phyloP scores from a whole-genome alignment of 2,797 vertebrate genomes.

The Lithobates pipiens region DNA sequence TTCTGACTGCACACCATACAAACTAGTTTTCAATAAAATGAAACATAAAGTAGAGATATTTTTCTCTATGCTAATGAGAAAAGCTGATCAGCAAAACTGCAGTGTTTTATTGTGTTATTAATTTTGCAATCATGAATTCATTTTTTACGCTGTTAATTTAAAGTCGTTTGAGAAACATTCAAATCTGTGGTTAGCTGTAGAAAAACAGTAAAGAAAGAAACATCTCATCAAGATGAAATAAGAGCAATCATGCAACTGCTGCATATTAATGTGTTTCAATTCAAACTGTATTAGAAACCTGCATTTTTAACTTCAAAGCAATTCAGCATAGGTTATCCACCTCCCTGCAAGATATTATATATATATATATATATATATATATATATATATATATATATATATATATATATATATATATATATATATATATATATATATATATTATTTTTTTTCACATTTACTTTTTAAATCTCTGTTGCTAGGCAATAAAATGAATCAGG shows the following conservation, averaged over 20 bases:
- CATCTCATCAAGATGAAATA: constrained; percentile 53
- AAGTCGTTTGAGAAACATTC: constrained; percentile 49
- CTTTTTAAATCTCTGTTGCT: constrained; percentile 34
- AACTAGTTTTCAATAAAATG: constrained; percentile 31
- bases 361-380: no score
- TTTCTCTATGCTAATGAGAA: constrained; percentile 41
- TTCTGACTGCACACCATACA: constrained; percentile 33
- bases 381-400: neutral
- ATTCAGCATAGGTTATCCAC: neutral
- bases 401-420: no score
- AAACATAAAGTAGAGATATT: constrained; percentile 48
- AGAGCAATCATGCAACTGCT: constrained; percentile 64
- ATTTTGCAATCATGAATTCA: constrained; percentile 49
- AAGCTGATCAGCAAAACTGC: constrained; percentile 35
- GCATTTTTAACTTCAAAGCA: neutral
- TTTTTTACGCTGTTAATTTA: constrained; percentile 54
- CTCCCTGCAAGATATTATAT: neutral
- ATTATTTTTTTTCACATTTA: neutral
- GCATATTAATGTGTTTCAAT: constrained; percentile 70
- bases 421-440: neutral
- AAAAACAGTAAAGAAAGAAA: constrained; percentile 54
- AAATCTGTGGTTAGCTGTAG: constrained; percentile 47
- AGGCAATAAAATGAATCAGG: neutral
- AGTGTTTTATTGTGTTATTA: constrained; percentile 53
- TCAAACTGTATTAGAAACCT: neutral